These are phyloP conservation scores for Drosophila bocki DNA, from an alignment of 1,140 invertebrate species.

Conservation along the genomic window DNA sequence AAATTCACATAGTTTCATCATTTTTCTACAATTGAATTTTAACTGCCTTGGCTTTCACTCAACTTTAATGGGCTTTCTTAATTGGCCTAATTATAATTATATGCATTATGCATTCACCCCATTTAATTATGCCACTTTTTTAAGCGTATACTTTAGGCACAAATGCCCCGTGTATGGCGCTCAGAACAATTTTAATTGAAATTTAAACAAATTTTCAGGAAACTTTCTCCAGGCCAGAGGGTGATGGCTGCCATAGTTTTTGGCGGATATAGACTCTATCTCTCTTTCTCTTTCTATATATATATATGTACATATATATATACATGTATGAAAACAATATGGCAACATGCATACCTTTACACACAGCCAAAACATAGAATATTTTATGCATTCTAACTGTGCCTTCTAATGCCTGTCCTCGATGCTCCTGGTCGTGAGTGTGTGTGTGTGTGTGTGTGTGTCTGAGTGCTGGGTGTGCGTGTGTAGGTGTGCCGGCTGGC, in stretches of 20 bases:
- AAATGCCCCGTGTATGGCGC: neutral
- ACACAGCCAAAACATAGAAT: conserved; percentile 16
- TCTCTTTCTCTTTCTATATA: neutral
- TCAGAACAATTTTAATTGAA: conserved; percentile 35
- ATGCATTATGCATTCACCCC: conserved; percentile 7
- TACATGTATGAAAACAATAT: conserved; percentile 29
- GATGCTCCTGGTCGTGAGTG: conserved; percentile 3
- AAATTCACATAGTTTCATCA: too few species aligned
- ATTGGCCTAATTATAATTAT: neutral
- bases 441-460: conserved; percentile 20
- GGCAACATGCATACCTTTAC: conserved; percentile 39
- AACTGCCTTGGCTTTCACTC: neutral
- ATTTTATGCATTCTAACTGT: conserved; percentile 75
- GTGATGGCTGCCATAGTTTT: neutral
- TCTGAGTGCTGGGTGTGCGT: conserved; percentile 12
- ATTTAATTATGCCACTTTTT: conserved; percentile 3
- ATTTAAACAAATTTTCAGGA: conserved; percentile 38
- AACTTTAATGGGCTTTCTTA: conserved; percentile 5
- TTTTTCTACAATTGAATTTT: neutral
- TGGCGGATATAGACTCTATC: conserved; percentile 6
- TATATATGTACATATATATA: neutral
- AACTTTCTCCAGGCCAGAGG: conserved; percentile 25
- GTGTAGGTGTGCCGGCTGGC: conserved; percentile 39
- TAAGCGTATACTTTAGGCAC: conserved; percentile 3
- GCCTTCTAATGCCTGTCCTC: conserved; percentile 51